Percentiles rank a stretch among this genome's conserved stretches.
Conservation (phyloP, 2,797 vertebrate genomes). For the Melanotaenia maccullochi region DNA sequence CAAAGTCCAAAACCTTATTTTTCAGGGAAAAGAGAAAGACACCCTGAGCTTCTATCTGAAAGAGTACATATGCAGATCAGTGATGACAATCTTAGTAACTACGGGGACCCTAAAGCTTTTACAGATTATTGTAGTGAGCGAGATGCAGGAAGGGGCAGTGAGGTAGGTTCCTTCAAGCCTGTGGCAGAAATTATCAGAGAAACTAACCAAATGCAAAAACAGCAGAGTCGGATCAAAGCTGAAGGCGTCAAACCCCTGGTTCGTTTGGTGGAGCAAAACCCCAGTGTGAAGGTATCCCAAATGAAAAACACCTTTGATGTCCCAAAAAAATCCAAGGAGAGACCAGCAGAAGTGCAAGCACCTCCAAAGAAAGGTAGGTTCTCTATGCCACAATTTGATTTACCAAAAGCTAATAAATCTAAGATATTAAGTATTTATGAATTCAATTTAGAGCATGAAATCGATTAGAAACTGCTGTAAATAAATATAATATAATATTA, state of each 20-base stretch:
- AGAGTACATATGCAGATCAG: slow-evolving; percentile 21
- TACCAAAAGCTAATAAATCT: not conserved
- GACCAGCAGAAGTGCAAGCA: slow-evolving; percentile 61
- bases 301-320: slow-evolving; percentile 81
- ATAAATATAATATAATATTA: not conserved
- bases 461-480: not conserved
- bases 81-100: slow-evolving; percentile 5
- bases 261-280: slow-evolving; percentile 51
- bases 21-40: slow-evolving; percentile 35
- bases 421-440: not conserved
- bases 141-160: slow-evolving; percentile 31
- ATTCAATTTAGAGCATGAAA: not conserved
- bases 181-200: slow-evolving; percentile 78
- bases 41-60: slow-evolving; percentile 23
- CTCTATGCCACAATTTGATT: not conserved
- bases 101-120: slow-evolving; percentile 9
- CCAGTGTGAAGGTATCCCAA: slow-evolving; percentile 76
- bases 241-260: slow-evolving; percentile 55
- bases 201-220: slow-evolving; percentile 72
- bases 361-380: slow-evolving; percentile 77
- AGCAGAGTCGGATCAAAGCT: slow-evolving; percentile 39
- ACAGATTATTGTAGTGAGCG: slow-evolving; percentile 16
- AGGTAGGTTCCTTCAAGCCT: slow-evolving; percentile 70
- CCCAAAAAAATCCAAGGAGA: slow-evolving; percentile 75
- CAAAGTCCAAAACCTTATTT: slow-evolving; percentile 33